phyloP scores from a whole-genome alignment of 2,113 vertebrate genomes.

The Anser cygnoides region DNA sequence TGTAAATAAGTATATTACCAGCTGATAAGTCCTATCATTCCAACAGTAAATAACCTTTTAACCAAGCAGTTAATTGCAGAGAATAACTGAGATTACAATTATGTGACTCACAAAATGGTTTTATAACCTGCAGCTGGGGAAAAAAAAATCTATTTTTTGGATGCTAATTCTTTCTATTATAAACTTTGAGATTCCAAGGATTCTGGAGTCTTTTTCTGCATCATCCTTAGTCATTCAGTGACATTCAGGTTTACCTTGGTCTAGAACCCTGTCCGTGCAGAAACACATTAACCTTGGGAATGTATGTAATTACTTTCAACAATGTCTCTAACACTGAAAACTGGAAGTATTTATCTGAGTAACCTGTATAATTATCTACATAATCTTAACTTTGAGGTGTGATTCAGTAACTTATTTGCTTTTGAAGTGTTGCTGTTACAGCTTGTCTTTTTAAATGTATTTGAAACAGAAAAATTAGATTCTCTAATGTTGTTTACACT shows the following conservation, averaged over 20 bases:
- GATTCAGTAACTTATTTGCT: background rate
- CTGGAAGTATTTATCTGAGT: background rate
- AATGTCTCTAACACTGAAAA: background rate
- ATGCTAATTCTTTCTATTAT: background rate
- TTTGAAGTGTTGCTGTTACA: background rate
- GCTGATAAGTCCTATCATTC: background rate
- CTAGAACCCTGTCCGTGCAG: background rate
- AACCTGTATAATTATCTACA: background rate
- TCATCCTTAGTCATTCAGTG: background rate
- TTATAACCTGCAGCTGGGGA: background rate
- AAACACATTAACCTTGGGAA: background rate
- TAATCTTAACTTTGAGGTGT: background rate
- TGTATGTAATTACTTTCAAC: background rate
- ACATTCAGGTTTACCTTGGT: background rate
- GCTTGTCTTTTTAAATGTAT: background rate
- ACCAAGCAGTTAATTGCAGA: background rate
- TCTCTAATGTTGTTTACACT: background rate
- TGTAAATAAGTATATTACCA: background rate
- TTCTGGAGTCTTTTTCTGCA: background rate
- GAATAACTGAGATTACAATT: constrained; percentile 7
- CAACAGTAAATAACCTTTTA: constrained; percentile 16
- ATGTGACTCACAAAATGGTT: background rate
- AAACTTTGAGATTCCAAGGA: background rate
- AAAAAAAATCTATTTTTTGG: background rate
- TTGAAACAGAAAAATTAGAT: background rate